Evolutionary conservation across 2,797 vertebrate species (phyloP).

Genomic region (Chelonia mydas): DNA sequence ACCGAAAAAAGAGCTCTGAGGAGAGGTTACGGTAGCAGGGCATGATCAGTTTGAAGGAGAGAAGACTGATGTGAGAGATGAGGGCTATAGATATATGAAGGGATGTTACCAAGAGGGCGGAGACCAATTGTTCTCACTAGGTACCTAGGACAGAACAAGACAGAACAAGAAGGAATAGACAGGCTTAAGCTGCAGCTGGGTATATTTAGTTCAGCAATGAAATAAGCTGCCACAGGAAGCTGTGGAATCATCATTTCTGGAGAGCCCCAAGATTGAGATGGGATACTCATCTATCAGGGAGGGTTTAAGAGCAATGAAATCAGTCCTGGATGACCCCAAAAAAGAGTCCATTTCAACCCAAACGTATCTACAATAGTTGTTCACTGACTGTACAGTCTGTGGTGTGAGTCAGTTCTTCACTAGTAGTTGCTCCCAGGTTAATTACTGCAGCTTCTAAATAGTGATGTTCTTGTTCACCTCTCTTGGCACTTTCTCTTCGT

Average conservation of each 20-base stretch:
- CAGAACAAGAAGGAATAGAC: neutral
- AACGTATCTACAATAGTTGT: neutral
- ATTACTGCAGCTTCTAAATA: neutral
- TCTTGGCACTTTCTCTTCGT: neutral
- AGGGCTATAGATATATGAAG: neutral
- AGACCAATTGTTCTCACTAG: neutral
- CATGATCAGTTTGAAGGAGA: neutral
- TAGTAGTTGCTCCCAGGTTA: neutral
- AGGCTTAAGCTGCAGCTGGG: accelerated
- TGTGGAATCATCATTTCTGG: neutral
- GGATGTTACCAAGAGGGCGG: neutral
- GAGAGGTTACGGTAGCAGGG: neutral
- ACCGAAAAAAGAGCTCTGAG: neutral
- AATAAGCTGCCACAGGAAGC: neutral
- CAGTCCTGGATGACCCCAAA: neutral
- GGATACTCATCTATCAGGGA: neutral
- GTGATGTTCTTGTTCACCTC: accelerated
- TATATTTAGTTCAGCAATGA: neutral
- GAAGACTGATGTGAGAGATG: neutral
- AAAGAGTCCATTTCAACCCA: neutral
- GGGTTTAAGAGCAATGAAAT: neutral
- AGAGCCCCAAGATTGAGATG: neutral
- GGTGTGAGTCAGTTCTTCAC: neutral
- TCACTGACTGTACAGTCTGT: neutral
- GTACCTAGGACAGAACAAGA: neutral